Conservation (phyloP, 2,888 invertebrate genomes). For the Celastrina argiolus region DNA sequence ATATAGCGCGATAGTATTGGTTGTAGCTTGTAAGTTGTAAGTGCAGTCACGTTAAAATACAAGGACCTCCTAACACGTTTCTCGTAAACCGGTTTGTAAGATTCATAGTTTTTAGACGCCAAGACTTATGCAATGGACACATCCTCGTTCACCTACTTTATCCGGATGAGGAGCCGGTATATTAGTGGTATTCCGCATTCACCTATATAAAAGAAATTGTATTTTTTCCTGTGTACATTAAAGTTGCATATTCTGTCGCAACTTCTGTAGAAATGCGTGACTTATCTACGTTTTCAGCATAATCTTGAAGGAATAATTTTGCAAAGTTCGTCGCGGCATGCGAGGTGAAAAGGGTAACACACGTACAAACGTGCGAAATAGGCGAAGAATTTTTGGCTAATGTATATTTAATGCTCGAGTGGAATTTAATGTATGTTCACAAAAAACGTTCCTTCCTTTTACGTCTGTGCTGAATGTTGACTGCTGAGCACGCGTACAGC, state of each 20-base stretch:
- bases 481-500: neutral
- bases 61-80: conserved; percentile 74
- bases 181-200: conserved; percentile 12
- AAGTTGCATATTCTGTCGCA: neutral
- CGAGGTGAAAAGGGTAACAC: neutral
- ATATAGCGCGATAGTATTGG: neutral
- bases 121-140: conserved; percentile 69
- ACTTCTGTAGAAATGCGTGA: conserved; percentile 15
- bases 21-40: conserved; percentile 21
- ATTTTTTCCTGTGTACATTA: neutral
- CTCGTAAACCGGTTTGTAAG: conserved; percentile 63
- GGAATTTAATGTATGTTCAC: conserved; percentile 12
- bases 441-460: conserved; percentile 9
- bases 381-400: conserved; percentile 12
- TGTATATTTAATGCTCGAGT: conserved; percentile 15
- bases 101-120: conserved; percentile 51
- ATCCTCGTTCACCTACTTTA: conserved; percentile 38
- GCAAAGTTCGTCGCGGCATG: neutral
- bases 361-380: neutral
- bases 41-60: conserved; percentile 41
- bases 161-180: conserved; percentile 25
- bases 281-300: conserved; percentile 8
- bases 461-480: neutral
- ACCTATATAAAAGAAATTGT: conserved; percentile 18
- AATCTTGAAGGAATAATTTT: neutral